Conservation (phyloP, 2,797 vertebrate species). For the Coluber constrictor region DNA sequence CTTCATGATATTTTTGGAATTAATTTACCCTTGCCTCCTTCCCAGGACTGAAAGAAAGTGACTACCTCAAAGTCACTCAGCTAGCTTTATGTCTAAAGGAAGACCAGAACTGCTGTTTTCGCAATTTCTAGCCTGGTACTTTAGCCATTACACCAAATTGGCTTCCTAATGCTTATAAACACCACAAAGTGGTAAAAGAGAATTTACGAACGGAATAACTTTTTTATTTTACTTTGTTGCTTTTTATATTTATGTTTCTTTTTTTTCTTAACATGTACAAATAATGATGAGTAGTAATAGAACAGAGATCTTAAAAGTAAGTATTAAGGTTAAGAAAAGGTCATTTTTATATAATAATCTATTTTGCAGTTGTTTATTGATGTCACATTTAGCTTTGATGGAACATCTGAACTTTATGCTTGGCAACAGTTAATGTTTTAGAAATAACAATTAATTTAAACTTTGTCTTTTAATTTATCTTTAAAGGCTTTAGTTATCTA, state of each 20-base stretch:
- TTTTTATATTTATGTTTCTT: background rate
- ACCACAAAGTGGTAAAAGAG: background rate
- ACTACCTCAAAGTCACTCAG: background rate
- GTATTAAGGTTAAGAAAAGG: background rate
- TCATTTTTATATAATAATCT: background rate
- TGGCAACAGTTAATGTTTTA: background rate
- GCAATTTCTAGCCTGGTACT: background rate
- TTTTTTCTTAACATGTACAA: background rate
- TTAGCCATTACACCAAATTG: background rate
- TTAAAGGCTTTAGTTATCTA: background rate
- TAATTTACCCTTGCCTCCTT: background rate
- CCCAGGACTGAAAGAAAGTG: background rate
- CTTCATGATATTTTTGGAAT: background rate
- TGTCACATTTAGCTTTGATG: background rate
- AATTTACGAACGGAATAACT: background rate
- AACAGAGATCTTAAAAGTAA: background rate
- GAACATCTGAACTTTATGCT: background rate
- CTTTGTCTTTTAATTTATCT: background rate
- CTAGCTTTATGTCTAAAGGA: background rate
- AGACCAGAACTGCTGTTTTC: background rate
- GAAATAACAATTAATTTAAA: background rate
- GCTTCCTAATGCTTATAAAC: background rate
- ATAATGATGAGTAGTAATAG: background rate
- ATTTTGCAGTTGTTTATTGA: background rate
- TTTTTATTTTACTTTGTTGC: background rate